A percentile compares a stretch with the other conserved stretches of the same genome.
phyloP scores from a whole-genome alignment of 2,797 vertebrate genomes.

The Phylloscopus collybita region DNA sequence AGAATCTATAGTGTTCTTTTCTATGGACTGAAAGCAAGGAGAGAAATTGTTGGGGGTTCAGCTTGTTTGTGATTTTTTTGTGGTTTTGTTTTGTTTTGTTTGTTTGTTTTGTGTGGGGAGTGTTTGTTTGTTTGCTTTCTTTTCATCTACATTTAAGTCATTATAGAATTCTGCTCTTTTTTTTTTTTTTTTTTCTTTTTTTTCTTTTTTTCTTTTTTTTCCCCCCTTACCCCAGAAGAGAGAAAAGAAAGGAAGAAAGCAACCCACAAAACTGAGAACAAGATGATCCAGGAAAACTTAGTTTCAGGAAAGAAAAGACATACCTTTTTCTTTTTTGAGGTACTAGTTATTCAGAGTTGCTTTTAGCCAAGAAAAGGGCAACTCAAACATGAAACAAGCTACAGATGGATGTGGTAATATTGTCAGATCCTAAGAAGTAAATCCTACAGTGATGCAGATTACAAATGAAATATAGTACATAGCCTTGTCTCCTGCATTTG shows the following conservation, averaged over 20 bases:
- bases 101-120: not conserved
- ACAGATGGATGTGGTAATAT: not conserved
- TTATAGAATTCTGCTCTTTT: too few species aligned
- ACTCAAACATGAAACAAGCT: not conserved
- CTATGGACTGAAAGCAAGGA: not conserved
- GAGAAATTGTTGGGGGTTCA: accelerated
- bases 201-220: not conserved
- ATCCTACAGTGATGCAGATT: not conserved
- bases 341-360: not conserved
- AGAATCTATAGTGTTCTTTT: not conserved
- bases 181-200: not conserved
- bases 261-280: not conserved
- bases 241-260: not conserved
- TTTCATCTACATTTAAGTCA: too few species aligned
- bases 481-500: not conserved
- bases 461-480: not conserved
- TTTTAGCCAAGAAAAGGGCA: not conserved
- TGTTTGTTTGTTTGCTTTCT: not conserved
- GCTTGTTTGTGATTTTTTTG: not conserved
- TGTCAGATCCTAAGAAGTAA: not conserved
- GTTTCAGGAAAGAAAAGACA: not conserved
- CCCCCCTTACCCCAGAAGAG: too few species aligned
- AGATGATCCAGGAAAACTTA: not conserved
- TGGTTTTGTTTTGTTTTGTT: not conserved
- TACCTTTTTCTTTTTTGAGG: not conserved